A percentile compares a stretch with the other conserved stretches of the same genome.
phyloP scores from a whole-genome alignment of 2,888 invertebrate genomes.

The Zygogramma bicolorata region DNA sequence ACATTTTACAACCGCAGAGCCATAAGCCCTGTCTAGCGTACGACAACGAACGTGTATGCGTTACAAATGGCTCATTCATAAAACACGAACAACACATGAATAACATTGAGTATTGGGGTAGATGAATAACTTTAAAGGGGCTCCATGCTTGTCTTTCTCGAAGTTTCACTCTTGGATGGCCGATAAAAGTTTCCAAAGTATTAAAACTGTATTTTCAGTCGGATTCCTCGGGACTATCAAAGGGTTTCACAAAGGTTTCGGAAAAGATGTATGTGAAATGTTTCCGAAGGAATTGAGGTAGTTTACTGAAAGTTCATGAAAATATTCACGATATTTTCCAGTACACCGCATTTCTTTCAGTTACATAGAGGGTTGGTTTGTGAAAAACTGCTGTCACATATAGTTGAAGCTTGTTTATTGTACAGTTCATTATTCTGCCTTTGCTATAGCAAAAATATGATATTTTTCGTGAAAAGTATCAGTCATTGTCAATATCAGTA shows the following conservation, averaged over 20 bases:
- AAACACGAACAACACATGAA: conserved; percentile 64
- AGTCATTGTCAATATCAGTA: no score
- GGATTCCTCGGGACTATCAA: conserved; percentile 41
- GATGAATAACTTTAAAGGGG: conserved; percentile 50
- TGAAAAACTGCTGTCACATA: no score
- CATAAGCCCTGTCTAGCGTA: conserved; percentile 64
- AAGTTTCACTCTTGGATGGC: conserved; percentile 40
- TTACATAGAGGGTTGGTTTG: not conserved
- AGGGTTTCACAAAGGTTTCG: conserved; percentile 37
- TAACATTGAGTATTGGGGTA: conserved; percentile 53
- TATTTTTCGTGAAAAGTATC: no score
- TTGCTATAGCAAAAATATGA: no score
- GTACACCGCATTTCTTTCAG: not conserved
- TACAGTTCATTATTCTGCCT: no score
- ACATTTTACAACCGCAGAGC: conserved; percentile 63
- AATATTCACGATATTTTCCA: conserved; percentile 13
- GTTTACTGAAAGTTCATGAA: conserved; percentile 32
- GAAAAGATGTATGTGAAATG: conserved; percentile 34
- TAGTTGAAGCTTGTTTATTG: no score
- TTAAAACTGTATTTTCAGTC: conserved; percentile 44
- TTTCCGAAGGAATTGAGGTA: conserved; percentile 29
- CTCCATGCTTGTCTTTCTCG: conserved; percentile 25
- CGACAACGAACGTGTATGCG: conserved; percentile 64
- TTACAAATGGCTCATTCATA: conserved; percentile 67
- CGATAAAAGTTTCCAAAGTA: conserved; percentile 43